These are phyloP conservation scores for Siderastrea radians DNA, from an alignment of 92 coral and sea anemone species.

Conservation along the genomic window DNA sequence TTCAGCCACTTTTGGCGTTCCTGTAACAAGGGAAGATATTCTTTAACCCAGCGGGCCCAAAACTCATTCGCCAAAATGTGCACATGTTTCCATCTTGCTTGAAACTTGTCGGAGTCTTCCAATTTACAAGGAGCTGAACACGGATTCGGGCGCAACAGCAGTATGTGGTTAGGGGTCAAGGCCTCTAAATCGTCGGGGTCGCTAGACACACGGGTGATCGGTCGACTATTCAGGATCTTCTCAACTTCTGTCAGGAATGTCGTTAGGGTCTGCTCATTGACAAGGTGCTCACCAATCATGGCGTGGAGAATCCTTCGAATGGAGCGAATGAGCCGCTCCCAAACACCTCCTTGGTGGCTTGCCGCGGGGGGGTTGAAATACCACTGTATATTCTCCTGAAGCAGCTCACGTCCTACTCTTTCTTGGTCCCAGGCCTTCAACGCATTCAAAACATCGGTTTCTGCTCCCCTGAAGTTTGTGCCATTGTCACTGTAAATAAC, in stretches of 20 bases:
- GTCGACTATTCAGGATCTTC: conserved; percentile 63
- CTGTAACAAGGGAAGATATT: conserved; percentile 54
- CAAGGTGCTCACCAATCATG: conserved; percentile 64
- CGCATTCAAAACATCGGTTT: conserved; percentile 64
- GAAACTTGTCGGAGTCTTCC: conserved; percentile 35
- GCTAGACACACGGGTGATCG: conserved; percentile 67
- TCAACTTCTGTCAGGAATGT: conserved; percentile 70
- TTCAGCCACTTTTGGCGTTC: conserved; percentile 52
- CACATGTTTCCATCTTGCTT: conserved; percentile 71
- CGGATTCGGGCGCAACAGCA: conserved; percentile 42
- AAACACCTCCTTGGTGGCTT: conserved; percentile 77
- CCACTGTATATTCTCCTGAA: conserved; percentile 50
- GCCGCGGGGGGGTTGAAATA: conserved; percentile 74
- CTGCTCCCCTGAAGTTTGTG: conserved; percentile 71
- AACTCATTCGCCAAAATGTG: conserved; percentile 56
- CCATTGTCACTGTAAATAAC: conserved; percentile 80
- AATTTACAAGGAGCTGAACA: conserved; percentile 38
- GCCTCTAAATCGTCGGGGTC: conserved; percentile 64
- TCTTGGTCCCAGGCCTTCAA: conserved; percentile 70
- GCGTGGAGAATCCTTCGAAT: conserved; percentile 57
- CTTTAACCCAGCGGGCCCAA: conserved; percentile 46
- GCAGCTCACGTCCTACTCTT: conserved; percentile 41
- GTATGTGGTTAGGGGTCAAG: conserved; percentile 63
- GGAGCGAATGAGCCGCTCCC: conserved; percentile 74
- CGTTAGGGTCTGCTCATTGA: conserved; percentile 57